Percentiles rank a stretch among this genome's conserved stretches.
These are phyloP conservation scores for Peromyscus polionotus DNA, from an alignment of 2,113 vertebrate genomes.

Conservation along the genomic window DNA sequence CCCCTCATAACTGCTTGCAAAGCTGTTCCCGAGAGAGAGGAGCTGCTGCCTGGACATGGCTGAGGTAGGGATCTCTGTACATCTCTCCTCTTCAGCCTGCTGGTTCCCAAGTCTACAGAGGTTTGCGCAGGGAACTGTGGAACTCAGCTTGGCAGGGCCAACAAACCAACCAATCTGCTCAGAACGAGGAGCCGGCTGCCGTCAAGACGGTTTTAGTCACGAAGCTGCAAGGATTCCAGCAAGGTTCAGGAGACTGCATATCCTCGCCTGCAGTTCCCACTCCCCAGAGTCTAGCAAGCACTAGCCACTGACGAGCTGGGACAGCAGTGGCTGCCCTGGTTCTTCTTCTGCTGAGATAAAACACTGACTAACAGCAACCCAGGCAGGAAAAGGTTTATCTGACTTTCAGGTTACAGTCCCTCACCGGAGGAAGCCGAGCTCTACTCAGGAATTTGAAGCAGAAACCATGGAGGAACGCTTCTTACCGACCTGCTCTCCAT, in stretches of 20 bases:
- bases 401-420: background rate
- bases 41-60: background rate
- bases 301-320: background rate
- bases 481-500: background rate
- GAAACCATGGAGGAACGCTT: background rate
- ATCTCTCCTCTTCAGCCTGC: background rate
- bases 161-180: background rate
- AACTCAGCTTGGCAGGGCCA: background rate
- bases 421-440: background rate
- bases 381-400: background rate
- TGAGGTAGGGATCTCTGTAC: background rate
- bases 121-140: background rate
- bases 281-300: background rate
- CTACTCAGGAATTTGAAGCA: background rate
- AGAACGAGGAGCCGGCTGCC: background rate
- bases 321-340: background rate
- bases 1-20: background rate
- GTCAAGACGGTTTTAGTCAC: constrained; percentile 9
- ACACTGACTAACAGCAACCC: background rate
- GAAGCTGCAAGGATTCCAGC: constrained; percentile 9
- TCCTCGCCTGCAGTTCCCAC: background rate
- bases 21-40: background rate
- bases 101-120: background rate
- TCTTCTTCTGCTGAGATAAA: background rate
- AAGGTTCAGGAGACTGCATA: constrained; percentile 15